Conservation (phyloP, 2,888 invertebrate genomes). For the Protonemura montana region DNA sequence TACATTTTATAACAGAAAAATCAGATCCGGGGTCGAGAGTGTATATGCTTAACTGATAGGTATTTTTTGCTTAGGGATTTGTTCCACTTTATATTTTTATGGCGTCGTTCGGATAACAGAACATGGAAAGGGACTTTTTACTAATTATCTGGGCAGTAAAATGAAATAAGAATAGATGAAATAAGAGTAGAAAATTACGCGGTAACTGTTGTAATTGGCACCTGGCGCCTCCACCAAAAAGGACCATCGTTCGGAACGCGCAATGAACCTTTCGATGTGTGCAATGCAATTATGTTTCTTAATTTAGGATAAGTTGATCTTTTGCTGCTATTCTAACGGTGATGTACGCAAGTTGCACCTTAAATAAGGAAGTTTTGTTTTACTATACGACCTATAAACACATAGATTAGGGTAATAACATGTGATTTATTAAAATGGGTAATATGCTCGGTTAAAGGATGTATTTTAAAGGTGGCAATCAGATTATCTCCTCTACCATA, state of each 20-base stretch:
- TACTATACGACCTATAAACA: not conserved
- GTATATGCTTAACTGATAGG: no score
- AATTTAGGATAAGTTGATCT: not conserved
- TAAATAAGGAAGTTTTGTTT: conserved; percentile 12
- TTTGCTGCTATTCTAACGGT: not conserved
- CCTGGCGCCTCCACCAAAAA: not conserved
- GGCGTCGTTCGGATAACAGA: not conserved
- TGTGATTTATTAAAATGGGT: not conserved
- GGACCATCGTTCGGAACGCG: no score
- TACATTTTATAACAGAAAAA: not conserved
- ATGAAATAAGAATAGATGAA: not conserved
- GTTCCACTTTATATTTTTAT: not conserved
- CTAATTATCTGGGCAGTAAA: not conserved
- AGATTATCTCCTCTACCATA: not conserved
- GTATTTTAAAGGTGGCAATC: not conserved
- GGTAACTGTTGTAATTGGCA: not conserved
- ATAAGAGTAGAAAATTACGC: not conserved
- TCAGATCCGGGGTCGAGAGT: not conserved
- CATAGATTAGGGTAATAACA: conserved; percentile 9
- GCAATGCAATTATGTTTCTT: not conserved
- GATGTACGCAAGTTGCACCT: not conserved
- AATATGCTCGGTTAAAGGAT: not conserved
- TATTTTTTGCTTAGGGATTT: not conserved
- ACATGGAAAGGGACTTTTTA: not conserved
- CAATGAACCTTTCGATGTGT: no score